phyloP scores from a whole-genome alignment of 2,113 vertebrate species.

The Elephantulus edwardii region DNA sequence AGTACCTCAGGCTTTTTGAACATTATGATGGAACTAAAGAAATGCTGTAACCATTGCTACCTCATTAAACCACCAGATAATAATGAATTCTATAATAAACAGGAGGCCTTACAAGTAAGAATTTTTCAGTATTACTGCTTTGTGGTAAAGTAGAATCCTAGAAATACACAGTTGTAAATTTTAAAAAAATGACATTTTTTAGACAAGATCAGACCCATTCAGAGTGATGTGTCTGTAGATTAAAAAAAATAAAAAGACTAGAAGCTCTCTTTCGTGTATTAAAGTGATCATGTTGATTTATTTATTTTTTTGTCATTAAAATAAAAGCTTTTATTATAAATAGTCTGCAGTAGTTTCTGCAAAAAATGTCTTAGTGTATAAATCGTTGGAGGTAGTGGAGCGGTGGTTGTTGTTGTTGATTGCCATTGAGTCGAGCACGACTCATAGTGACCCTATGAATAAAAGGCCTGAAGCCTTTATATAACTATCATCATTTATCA shows the following conservation, averaged over 20 bases:
- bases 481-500: too few relatives aligned
- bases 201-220: too few relatives aligned
- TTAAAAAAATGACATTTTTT: too few relatives aligned
- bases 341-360: too few relatives aligned
- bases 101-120: constrained; percentile 96
- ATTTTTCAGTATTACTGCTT: constrained; percentile 44
- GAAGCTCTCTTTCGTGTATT: constrained; percentile 2
- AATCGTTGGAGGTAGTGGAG: too few relatives aligned
- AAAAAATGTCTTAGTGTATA: too few relatives aligned
- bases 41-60: constrained; percentile 99
- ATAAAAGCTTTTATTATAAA: not conserved
- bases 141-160: constrained; percentile 50
- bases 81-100: constrained; percentile 93
- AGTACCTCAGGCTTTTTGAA: constrained; percentile 99
- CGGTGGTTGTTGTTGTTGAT: too few relatives aligned
- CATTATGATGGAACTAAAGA: constrained; percentile 99
- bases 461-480: too few relatives aligned
- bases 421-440: too few relatives aligned
- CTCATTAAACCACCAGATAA: constrained; percentile 98
- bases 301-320: too few relatives aligned
- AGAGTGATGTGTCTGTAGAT: too few relatives aligned
- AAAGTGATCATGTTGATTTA: constrained; percentile 17
- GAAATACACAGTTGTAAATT: constrained; percentile 44
- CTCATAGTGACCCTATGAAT: too few relatives aligned
- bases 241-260: not conserved